Evolutionary conservation across 2,113 vertebrate genomes (phyloP).

Genomic region (Dromiciops gliroides): DNA sequence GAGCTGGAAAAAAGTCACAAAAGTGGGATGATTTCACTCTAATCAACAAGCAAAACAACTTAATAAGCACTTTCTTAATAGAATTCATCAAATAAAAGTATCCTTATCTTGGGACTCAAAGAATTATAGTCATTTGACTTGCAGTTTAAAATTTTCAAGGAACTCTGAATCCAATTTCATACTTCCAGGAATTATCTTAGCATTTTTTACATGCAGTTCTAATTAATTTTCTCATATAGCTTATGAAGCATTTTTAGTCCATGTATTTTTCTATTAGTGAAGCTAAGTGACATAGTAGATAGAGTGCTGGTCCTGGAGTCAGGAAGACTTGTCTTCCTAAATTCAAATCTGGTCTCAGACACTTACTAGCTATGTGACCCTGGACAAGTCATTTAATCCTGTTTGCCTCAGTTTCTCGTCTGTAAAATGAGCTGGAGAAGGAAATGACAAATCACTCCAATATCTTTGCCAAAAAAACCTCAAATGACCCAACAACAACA

Average conservation of each 20-base stretch:
- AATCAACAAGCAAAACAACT: background rate
- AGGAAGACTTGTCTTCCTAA: too few species aligned
- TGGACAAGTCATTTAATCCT: too few species aligned
- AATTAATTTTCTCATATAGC: background rate
- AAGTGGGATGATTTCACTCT: background rate
- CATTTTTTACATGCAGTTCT: background rate
- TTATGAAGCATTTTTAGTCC: background rate
- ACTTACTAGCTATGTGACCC: too few species aligned
- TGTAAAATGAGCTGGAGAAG: too few species aligned
- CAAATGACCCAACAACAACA: too few species aligned
- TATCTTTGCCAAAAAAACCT: too few species aligned
- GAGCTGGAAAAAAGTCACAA: background rate
- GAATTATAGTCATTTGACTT: background rate
- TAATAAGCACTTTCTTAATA: background rate
- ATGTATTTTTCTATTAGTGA: background rate
- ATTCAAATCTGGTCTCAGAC: too few species aligned
- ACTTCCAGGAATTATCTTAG: background rate
- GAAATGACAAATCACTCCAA: too few species aligned
- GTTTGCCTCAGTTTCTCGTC: too few species aligned
- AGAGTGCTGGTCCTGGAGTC: too few species aligned
- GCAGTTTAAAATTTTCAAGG: background rate
- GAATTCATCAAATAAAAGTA: background rate
- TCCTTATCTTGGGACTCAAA: background rate
- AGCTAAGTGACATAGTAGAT: too few species aligned
- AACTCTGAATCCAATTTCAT: background rate